phyloP scores from a whole-genome alignment of 2,797 vertebrate species.

The Brotula barbata region DNA sequence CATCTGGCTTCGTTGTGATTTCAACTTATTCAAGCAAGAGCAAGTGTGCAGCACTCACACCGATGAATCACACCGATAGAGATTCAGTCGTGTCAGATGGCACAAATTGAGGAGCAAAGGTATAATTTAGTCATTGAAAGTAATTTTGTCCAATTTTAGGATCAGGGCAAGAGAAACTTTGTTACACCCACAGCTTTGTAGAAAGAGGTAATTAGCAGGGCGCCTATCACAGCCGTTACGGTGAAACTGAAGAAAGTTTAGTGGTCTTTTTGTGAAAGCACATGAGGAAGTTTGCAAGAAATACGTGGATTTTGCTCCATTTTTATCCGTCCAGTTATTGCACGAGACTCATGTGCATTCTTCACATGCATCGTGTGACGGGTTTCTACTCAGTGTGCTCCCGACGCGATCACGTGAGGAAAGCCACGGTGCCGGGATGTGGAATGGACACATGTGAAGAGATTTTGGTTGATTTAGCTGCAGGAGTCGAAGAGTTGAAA shows the following conservation, averaged over 20 bases:
- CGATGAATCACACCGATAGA: constrained; percentile 9
- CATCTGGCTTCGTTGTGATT: constrained; percentile 9
- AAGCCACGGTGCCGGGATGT: constrained; percentile 4
- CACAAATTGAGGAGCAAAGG: constrained; percentile 22
- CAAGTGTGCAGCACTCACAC: constrained; percentile 14
- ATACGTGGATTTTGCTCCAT: constrained; percentile 2
- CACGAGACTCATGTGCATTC: neutral
- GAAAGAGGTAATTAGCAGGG: neutral
- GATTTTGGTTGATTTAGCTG: constrained; percentile 6
- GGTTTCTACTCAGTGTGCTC: neutral
- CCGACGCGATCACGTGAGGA: constrained; percentile 7
- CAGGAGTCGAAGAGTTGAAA: constrained; percentile 1
- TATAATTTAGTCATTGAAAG: constrained; percentile 22
- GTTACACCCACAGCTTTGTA: neutral
- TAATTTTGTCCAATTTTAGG: constrained; percentile 11
- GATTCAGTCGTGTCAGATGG: constrained; percentile 20
- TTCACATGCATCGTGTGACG: constrained; percentile 4
- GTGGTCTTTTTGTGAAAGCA: constrained; percentile 1
- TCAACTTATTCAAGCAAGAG: constrained; percentile 29
- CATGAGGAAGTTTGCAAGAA: neutral
- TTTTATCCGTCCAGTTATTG: neutral
- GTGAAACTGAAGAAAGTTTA: constrained; percentile 3
- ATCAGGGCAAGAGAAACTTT: constrained; percentile 7
- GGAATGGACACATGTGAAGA: constrained; percentile 9
- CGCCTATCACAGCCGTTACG: neutral